Base-by-base conservation (phyloP, 2,888 invertebrate genomes). In the Caenorhabditis sp. region DNA sequence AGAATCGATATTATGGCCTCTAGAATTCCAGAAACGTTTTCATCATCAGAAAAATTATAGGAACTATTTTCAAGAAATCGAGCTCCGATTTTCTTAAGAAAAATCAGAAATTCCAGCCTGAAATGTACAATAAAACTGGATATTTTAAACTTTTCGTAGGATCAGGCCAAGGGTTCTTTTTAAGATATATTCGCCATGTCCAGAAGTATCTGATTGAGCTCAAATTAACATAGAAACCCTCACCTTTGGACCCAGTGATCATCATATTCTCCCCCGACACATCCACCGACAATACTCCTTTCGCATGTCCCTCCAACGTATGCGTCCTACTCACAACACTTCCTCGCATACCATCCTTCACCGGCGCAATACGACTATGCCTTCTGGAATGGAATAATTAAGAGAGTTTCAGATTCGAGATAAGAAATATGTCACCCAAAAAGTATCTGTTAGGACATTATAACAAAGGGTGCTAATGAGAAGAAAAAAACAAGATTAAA, bases 191-290 rank as follows among this genome's bases (percentile, higher is more conserved):
- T n/a, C n/a, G n/a, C n/a, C 43, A 38, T n/a, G n/a, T n/a, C n/a
- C n/a, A n/a, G n/a, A n/a, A n/a, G n/a, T n/a, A n/a, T n/a, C n/a
- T n/a, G n/a, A n/a, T n/a, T n/a, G n/a, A n/a, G n/a, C n/a, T n/a
- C n/a, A n/a, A n/a, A n/a, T n/a, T n/a, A n/a, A n/a, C 10, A 38
- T 23, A n/a, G n/a, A 25, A 25, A 61, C 20, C 20, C 57, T 49
- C 83, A 93, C 93, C 94, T 89, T 94, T 94, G 26, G 94, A 93
- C n/a, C 93, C 93, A 82, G 93, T 93, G 87, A 93, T 93, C 27
- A 94, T 90, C 60, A 91, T 90, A 77, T 92, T 91, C 53, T 92
- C 91, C 5, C 17, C 17, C 3, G 93, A 92, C n/a, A 93, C 93
- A 79, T 91, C 92, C 59, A 94, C 91, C 8, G 93, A 92, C 1